Evolutionary conservation across 64 coral and sea anemone species (phyloP).

Genomic region (Catalaphyllia jardinei): DNA sequence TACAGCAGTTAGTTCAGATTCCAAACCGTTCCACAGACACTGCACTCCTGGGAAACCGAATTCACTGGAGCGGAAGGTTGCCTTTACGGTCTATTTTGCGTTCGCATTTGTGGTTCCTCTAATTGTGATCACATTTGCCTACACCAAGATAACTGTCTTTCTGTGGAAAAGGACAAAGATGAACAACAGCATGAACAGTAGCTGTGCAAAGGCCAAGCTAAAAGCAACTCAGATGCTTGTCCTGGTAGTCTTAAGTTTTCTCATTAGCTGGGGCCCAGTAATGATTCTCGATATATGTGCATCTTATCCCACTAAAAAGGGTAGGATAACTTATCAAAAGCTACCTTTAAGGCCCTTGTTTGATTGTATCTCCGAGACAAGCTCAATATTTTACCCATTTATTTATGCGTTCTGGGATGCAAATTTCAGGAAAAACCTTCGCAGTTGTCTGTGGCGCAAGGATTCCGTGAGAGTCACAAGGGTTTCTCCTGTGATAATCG

Average conservation of each 20-base stretch:
- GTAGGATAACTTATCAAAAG: neutral
- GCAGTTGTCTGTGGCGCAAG: neutral
- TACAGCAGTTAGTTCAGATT: neutral
- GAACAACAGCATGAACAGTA: neutral
- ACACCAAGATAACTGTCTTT: slow-evolving; percentile 21
- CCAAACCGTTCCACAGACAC: neutral
- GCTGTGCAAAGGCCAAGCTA: slow-evolving; percentile 3
- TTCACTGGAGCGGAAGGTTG: neutral
- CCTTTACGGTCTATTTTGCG: slow-evolving; percentile 37
- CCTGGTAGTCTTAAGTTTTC: slow-evolving; percentile 23
- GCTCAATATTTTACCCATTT: slow-evolving; percentile 43
- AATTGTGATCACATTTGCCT: neutral
- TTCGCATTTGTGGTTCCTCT: slow-evolving; percentile 38
- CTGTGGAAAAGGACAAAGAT: slow-evolving; percentile 8
- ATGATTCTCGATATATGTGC: slow-evolving; percentile 39
- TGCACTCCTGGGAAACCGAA: neutral
- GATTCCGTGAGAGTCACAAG: neutral
- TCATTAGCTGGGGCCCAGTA: slow-evolving; percentile 49
- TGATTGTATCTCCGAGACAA: slow-evolving; percentile 35
- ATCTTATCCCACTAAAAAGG: neutral
- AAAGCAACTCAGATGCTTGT: slow-evolving; percentile 7
- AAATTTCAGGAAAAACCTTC: slow-evolving; percentile 29
- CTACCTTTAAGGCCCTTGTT: neutral
- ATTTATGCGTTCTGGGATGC: slow-evolving; percentile 45
- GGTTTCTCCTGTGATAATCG: neutral